Evolutionary conservation across 2,888 invertebrate genomes (phyloP).

Genomic region (Philaethria dido): DNA sequence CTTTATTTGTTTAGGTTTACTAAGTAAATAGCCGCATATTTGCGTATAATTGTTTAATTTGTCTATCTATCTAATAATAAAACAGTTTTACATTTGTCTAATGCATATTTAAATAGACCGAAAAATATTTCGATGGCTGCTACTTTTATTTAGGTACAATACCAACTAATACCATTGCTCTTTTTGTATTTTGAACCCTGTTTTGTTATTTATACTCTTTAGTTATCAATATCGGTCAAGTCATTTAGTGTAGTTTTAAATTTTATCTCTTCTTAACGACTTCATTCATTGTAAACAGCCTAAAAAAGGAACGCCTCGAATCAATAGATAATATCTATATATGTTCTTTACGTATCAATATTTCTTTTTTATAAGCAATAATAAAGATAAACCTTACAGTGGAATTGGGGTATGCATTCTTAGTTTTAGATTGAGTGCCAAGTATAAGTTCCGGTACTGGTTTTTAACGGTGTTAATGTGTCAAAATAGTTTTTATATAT

Average conservation of each 20-base stretch:
- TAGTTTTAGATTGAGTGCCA: slow-evolving; percentile 27
- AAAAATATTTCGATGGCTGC: too few relatives aligned
- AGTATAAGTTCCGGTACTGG: slow-evolving; percentile 16
- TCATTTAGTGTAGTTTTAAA: slow-evolving; percentile 18
- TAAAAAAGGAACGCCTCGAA: background rate
- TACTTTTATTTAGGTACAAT: background rate
- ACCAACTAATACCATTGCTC: too few relatives aligned
- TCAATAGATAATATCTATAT: background rate
- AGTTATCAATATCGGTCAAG: slow-evolving; percentile 19
- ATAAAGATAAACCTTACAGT: background rate
- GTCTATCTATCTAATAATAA: too few relatives aligned
- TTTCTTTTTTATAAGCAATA: background rate
- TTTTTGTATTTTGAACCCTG: background rate
- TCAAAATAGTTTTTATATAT: slow-evolving; percentile 26
- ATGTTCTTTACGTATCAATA: background rate
- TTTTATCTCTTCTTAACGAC: slow-evolving; percentile 20
- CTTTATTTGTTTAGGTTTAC: too few relatives aligned
- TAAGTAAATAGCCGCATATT: too few relatives aligned
- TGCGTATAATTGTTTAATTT: too few relatives aligned
- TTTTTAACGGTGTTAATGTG: slow-evolving; percentile 33
- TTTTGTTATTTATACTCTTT: background rate
- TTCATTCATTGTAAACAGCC: background rate
- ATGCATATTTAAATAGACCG: too few relatives aligned
- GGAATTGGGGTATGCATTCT: slow-evolving; percentile 7
- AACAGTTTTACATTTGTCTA: too few relatives aligned